These are phyloP conservation scores for Oryzias woworae DNA, from an alignment of 2,113 vertebrate species.

Conservation along the genomic window DNA sequence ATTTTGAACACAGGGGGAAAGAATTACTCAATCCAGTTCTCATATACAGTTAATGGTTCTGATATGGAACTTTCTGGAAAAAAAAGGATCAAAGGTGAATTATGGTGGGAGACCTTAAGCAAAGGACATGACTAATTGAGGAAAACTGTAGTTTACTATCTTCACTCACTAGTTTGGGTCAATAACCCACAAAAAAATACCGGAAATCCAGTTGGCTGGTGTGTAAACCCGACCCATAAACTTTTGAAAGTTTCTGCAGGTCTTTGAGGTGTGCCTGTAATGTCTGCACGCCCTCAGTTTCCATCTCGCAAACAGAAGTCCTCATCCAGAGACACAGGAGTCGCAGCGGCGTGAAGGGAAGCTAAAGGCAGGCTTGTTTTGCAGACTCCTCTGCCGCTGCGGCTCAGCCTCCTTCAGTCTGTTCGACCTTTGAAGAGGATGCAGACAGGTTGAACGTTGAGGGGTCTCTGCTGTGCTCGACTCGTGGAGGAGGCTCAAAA, in stretches of 20 bases:
- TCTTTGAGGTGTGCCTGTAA: slow-evolving; percentile 28
- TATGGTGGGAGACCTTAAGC: too few species aligned
- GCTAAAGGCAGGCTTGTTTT: slow-evolving; percentile 39
- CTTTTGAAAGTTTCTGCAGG: slow-evolving; percentile 13
- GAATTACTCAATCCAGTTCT: too few species aligned
- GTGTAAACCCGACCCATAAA: slow-evolving; percentile 28
- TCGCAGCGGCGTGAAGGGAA: slow-evolving; percentile 46
- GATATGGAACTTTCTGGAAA: too few species aligned
- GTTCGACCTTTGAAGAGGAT: slow-evolving; percentile 58
- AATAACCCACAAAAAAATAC: too few species aligned
- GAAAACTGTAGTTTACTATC: too few species aligned
- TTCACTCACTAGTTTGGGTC: too few species aligned
- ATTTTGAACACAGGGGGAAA: too few species aligned
- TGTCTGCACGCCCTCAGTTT: slow-evolving; percentile 18
- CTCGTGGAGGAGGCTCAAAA: slow-evolving; percentile 42
- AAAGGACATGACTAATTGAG: too few species aligned
- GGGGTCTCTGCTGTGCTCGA: slow-evolving; percentile 34
- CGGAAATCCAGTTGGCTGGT: background rate
- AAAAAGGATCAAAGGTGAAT: too few species aligned
- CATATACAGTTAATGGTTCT: too few species aligned
- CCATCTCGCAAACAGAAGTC: background rate
- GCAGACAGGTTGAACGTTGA: slow-evolving; percentile 51
- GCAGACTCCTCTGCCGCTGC: slow-evolving; percentile 31
- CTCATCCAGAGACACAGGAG: slow-evolving; percentile 24
- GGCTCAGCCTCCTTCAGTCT: slow-evolving; percentile 50